Percentiles rank a stretch among this genome's conserved stretches.
These are phyloP conservation scores for Pteria penguin DNA, from an alignment of 2,888 invertebrate genomes.

Conservation along the genomic window DNA sequence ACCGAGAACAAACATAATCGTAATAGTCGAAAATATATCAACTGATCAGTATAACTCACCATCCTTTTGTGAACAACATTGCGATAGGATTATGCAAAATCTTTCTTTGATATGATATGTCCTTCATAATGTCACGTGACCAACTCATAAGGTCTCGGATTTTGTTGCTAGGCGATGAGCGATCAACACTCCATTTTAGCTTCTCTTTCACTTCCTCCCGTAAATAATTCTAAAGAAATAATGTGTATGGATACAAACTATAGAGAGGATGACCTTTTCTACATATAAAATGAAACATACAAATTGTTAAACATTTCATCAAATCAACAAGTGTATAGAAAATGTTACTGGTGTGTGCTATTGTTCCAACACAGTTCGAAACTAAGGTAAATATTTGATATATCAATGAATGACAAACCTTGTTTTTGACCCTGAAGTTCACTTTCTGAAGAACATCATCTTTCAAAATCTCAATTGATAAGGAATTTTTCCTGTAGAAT, in stretches of 20 bases:
- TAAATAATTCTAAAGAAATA: slow-evolving; percentile 71
- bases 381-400: no score
- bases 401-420: no score
- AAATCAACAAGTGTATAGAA: neutral
- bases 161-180: slow-evolving; percentile 79
- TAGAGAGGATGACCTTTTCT: neutral
- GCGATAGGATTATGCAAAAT: slow-evolving; percentile 78
- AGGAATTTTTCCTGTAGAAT: slow-evolving; percentile 77
- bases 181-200: slow-evolving; percentile 79
- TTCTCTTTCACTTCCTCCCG: slow-evolving; percentile 80
- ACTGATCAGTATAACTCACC: no score
- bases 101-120: slow-evolving; percentile 78
- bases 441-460: slow-evolving; percentile 79
- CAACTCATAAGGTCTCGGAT: slow-evolving; percentile 80
- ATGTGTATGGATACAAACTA: neutral
- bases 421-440: slow-evolving; percentile 79
- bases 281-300: neutral
- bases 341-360: no score
- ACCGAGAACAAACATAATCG: no score
- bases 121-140: slow-evolving; percentile 79
- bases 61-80: slow-evolving; percentile 79
- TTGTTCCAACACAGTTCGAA: no score
- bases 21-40: no score
- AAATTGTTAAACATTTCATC: neutral
- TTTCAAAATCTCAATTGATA: slow-evolving; percentile 79